These are phyloP conservation scores for Nematolebias whitei DNA, from an alignment of 2,113 vertebrate genomes.

Conservation along the genomic window DNA sequence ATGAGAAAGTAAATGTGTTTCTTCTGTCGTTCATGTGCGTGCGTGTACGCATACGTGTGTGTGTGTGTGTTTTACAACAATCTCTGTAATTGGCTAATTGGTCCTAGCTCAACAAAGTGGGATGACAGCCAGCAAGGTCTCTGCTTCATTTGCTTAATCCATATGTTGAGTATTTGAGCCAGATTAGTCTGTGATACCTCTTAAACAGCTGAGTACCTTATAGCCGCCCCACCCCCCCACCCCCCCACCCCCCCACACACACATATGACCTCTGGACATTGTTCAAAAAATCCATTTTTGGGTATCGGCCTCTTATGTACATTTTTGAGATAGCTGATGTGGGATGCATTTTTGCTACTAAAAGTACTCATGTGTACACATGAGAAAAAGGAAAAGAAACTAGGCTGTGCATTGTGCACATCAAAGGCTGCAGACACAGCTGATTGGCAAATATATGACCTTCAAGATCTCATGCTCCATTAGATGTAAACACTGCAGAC, in stretches of 20 bases:
- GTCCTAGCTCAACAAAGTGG: slow-evolving; percentile 53
- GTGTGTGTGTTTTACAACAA: slow-evolving; percentile 27
- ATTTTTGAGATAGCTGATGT: background rate
- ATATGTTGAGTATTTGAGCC: slow-evolving; percentile 28
- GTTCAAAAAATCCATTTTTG: background rate
- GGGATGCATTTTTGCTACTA: background rate
- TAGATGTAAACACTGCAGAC: too few species aligned
- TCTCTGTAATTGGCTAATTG: slow-evolving; percentile 65
- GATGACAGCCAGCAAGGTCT: slow-evolving; percentile 32
- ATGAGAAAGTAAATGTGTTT: slow-evolving; percentile 54
- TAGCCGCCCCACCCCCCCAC: background rate
- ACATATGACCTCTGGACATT: background rate
- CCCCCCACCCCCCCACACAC: too few species aligned
- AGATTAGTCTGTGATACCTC: slow-evolving; percentile 31
- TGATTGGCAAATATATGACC: background rate
- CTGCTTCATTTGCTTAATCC: slow-evolving; percentile 63
- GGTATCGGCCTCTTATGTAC: background rate
- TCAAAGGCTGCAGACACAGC: background rate
- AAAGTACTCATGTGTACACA: background rate
- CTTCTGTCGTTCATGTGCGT: slow-evolving; percentile 27
- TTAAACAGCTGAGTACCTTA: slow-evolving; percentile 47
- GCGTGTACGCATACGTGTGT: slow-evolving; percentile 12
- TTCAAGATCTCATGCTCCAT: too few species aligned
- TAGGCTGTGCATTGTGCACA: background rate
- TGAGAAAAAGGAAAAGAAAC: too few species aligned